Evolutionary conservation across 2,113 vertebrate genomes (phyloP).

Genomic region (Pica pica): DNA sequence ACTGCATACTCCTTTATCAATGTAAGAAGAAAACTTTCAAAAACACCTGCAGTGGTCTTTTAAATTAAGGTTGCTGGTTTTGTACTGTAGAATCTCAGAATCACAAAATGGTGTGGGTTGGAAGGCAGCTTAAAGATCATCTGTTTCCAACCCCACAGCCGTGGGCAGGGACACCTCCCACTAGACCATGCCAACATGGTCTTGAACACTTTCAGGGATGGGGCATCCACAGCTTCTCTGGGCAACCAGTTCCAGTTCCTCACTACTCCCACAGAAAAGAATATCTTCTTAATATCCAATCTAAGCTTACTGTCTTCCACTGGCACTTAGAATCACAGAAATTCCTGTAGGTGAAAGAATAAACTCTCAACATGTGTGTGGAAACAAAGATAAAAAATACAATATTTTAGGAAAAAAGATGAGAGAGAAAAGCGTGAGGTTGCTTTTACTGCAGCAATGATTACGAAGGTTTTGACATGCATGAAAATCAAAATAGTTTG

Average conservation of each 20-base stretch:
- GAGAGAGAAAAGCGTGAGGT: background rate
- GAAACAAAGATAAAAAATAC: background rate
- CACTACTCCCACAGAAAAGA: background rate
- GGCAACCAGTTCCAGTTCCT: background rate
- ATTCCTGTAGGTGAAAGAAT: background rate
- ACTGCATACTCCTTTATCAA: background rate
- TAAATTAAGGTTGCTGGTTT: background rate
- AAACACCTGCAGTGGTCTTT: background rate
- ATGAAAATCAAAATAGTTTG: background rate
- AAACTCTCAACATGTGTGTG: background rate
- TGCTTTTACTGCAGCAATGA: background rate
- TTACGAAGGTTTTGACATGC: background rate
- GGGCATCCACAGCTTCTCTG: background rate
- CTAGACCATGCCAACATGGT: background rate
- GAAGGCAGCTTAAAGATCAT: background rate
- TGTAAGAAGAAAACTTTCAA: background rate
- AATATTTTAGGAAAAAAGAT: background rate
- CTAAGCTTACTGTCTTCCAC: background rate
- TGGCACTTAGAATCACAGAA: background rate
- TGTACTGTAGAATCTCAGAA: background rate
- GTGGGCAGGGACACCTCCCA: background rate
- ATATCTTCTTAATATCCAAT: background rate
- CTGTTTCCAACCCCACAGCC: fast-evolving
- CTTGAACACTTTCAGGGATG: too few relatives aligned
- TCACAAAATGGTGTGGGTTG: background rate